Conservation (phyloP, 2,113 vertebrate genomes). For the Calidris pygmaea region DNA sequence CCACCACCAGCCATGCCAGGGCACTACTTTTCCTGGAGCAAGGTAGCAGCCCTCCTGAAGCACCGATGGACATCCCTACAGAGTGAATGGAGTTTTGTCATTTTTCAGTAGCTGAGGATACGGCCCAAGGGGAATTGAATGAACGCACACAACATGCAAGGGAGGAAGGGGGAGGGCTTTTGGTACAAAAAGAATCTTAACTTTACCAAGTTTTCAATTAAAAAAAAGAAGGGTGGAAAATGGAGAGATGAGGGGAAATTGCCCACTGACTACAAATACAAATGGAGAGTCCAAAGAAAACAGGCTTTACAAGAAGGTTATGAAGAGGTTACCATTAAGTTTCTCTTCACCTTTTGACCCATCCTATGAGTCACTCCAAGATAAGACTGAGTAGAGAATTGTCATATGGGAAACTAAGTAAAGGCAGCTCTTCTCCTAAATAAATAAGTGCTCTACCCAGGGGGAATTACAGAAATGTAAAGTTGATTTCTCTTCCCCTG, state of each 20-base stretch:
- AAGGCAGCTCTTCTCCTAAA: neutral
- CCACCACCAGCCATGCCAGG: neutral
- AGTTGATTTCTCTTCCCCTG: neutral
- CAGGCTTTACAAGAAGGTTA: neutral
- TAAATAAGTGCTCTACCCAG: neutral
- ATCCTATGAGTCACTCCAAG: slow-evolving; percentile 47
- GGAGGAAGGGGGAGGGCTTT: neutral
- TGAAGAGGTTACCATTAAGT: neutral
- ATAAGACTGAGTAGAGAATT: slow-evolving; percentile 18
- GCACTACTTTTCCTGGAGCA: neutral
- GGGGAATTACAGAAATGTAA: neutral
- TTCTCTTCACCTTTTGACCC: slow-evolving; percentile 17
- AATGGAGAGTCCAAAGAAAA: neutral
- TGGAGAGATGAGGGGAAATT: slow-evolving; percentile 42
- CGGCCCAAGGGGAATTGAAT: neutral
- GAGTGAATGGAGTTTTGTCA: neutral
- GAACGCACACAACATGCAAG: neutral
- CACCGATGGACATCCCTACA: fast-evolving
- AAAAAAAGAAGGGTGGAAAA: neutral
- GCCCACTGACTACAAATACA: slow-evolving; percentile 2
- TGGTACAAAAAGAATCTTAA: neutral
- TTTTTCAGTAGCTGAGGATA: neutral
- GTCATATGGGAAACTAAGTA: slow-evolving; percentile 18
- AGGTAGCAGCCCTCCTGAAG: neutral
- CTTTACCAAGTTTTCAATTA: neutral